phyloP scores from a whole-genome alignment of 2,888 invertebrate genomes.

The Apamea crenata region DNA sequence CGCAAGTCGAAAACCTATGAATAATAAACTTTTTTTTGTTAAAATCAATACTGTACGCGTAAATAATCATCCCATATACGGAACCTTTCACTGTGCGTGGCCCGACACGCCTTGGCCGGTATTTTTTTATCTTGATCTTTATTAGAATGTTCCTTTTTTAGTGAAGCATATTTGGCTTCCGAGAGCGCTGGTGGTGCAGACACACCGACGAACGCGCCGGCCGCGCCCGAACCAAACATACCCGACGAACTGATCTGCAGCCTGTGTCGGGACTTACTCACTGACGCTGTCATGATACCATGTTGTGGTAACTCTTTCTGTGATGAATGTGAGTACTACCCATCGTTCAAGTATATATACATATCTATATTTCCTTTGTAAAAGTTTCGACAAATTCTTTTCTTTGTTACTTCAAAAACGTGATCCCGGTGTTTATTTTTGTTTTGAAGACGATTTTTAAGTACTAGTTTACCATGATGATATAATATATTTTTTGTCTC shows the following conservation, averaged over 20 bases:
- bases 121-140: not conserved
- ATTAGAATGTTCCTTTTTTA: slow-evolving; percentile 70
- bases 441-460: slow-evolving; percentile 1
- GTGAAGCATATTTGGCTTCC: slow-evolving; percentile 95
- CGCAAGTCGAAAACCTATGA: not conserved
- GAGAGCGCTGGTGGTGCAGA: slow-evolving; percentile 90
- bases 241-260: slow-evolving; percentile 98
- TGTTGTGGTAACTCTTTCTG: slow-evolving; percentile 99
- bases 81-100: not conserved
- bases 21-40: not conserved
- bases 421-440: not conserved
- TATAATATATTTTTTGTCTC: slow-evolving; percentile 13
- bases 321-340: slow-evolving; percentile 95
- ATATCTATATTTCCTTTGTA: not conserved
- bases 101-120: not conserved
- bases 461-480: not conserved
- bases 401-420: not conserved
- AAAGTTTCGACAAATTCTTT: not conserved
- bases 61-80: not conserved
- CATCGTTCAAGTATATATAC: not conserved
- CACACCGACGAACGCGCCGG: slow-evolving; percentile 91
- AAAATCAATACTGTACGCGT: not conserved
- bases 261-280: slow-evolving; percentile 97
- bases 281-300: slow-evolving; percentile 99
- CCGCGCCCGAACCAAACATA: slow-evolving; percentile 94